These are phyloP conservation scores for Phyllotreta striolata DNA, from an alignment of 2,888 invertebrate species.

Conservation along the genomic window DNA sequence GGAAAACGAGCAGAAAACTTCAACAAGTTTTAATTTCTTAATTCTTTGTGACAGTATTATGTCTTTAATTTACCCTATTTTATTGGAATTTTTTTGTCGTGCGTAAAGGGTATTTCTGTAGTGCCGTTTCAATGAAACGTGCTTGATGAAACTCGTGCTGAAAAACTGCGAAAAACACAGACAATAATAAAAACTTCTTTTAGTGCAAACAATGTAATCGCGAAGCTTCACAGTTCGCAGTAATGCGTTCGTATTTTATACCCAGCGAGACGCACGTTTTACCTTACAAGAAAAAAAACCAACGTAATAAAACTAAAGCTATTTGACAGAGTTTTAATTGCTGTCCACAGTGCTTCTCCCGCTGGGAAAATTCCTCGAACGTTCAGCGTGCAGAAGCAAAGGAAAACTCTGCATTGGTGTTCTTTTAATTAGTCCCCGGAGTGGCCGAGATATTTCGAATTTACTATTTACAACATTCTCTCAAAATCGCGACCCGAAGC, in stretches of 20 bases:
- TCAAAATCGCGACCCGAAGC: too few species aligned
- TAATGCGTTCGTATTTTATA: not conserved
- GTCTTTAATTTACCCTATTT: too few species aligned
- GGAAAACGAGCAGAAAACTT: too few species aligned
- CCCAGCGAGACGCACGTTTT: constrained; percentile 2
- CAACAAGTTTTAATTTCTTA: too few species aligned
- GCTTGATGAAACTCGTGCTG: too few species aligned
- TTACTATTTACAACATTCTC: not conserved
- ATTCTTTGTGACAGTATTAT: too few species aligned
- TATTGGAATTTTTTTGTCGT: too few species aligned
- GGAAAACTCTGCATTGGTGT: constrained; percentile 10
- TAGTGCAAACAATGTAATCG: not conserved
- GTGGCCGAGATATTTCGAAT: constrained; percentile 6
- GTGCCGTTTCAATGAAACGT: too few species aligned
- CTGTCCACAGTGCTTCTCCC: not conserved
- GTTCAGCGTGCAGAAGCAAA: not conserved
- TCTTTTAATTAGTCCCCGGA: constrained; percentile 11
- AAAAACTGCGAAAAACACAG: too few species aligned
- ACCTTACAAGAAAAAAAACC: constrained; percentile 4
- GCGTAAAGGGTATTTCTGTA: too few species aligned
- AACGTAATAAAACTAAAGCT: constrained; percentile 5
- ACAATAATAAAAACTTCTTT: too few species aligned
- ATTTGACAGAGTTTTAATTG: constrained; percentile 6
- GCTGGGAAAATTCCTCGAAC: constrained; percentile 9
- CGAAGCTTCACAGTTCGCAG: too few species aligned